Evolutionary conservation across 2,888 invertebrate genomes (phyloP).

Genomic region (Aromia moschata): DNA sequence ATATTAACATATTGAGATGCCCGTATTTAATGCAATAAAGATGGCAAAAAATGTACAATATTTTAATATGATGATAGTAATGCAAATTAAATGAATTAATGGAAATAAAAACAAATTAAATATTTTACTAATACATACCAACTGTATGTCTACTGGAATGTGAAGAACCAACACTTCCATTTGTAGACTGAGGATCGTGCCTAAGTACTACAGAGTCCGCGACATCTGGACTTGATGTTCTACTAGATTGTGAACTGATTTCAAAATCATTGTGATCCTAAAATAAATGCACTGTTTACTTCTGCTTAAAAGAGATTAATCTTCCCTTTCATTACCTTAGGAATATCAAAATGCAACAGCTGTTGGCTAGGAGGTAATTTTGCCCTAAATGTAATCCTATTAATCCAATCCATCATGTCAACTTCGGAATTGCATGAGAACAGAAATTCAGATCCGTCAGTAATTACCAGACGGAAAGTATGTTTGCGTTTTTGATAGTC

Average conservation of each 20-base stretch:
- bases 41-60: not conserved
- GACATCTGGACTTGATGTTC: constrained; percentile 67
- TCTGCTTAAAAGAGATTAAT: not conserved
- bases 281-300: constrained; percentile 15
- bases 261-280: constrained; percentile 60
- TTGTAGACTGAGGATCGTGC: constrained; percentile 57
- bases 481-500: constrained; percentile 96
- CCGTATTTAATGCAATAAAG: not conserved
- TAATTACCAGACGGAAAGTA: constrained; percentile 87
- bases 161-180: constrained; percentile 52
- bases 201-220: constrained; percentile 56
- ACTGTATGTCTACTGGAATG: constrained; percentile 55
- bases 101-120: too few species aligned
- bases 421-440: constrained; percentile 80
- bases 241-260: constrained; percentile 66
- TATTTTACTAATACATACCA: constrained; percentile 51
- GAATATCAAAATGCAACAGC: constrained; percentile 80
- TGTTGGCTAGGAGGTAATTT: constrained; percentile 89
- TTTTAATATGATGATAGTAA: not conserved
- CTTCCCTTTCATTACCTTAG: constrained; percentile 52
- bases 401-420: constrained; percentile 89
- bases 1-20: not conserved
- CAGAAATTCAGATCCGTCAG: constrained; percentile 93
- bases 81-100: too few species aligned
- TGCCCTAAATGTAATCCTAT: constrained; percentile 93